Evolutionary conservation across 30 jellyfish, hydroid and myxozoan genomes (phyloP).

Genomic region (Aurelia sp.): DNA sequence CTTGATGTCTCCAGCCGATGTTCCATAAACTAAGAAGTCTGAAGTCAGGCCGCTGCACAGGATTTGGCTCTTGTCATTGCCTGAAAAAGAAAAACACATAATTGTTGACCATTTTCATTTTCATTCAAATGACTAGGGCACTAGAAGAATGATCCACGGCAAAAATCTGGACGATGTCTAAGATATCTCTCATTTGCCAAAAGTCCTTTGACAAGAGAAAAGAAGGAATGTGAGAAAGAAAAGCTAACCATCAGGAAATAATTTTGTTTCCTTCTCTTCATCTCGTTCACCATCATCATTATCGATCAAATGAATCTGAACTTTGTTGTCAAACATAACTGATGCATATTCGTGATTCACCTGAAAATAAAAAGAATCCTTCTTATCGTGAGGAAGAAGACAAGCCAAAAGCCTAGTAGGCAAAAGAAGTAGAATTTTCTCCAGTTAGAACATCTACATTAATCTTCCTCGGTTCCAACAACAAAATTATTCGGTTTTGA

Average conservation of each 20-base stretch:
- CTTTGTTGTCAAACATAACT: slow-evolving; percentile 91
- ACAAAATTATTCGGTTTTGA: too few relatives aligned
- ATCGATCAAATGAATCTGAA: slow-evolving; percentile 82
- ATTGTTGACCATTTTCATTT: too few relatives aligned
- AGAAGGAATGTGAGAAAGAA: not conserved
- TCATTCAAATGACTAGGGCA: too few relatives aligned
- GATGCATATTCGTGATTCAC: slow-evolving; percentile 89
- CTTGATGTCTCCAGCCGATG: slow-evolving; percentile 83
- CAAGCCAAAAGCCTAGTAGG: too few relatives aligned
- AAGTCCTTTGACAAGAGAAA: too few relatives aligned
- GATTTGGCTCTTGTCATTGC: slow-evolving; percentile 69
- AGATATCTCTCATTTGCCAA: too few relatives aligned
- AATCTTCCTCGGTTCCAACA: too few relatives aligned
- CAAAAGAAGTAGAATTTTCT: too few relatives aligned
- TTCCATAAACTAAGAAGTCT: slow-evolving; percentile 89
- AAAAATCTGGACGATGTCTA: too few relatives aligned
- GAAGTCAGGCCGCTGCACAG: slow-evolving; percentile 76
- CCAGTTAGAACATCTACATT: too few relatives aligned
- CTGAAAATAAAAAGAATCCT: not conserved
- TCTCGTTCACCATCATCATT: slow-evolving; percentile 76
- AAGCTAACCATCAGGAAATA: slow-evolving; percentile 79
- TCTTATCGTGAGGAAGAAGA: too few relatives aligned
- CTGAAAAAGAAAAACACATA: slow-evolving; percentile 11
- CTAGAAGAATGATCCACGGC: too few relatives aligned
- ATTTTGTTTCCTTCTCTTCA: slow-evolving; percentile 87